Base-by-base conservation (phyloP, 30 jellyfish, hydroid and myxozoan genomes). In the Chrysaora quinquecirrha region DNA sequence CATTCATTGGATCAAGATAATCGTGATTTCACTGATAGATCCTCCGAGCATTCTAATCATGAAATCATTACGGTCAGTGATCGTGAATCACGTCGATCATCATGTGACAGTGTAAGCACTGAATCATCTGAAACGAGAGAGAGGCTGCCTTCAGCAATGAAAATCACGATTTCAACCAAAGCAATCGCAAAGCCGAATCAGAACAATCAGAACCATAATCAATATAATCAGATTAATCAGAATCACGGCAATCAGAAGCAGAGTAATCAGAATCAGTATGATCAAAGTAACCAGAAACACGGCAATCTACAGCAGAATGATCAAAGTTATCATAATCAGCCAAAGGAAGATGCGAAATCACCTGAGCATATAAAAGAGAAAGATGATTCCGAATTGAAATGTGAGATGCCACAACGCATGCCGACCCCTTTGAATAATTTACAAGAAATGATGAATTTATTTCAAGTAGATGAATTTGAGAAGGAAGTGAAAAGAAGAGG, bases 371-470 rank as follows among this genome's bases (percentile, higher is more conserved):
- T n/a, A n/a, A n/a, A n/a, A n/a, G n/a, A n/a, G n/a, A n/a, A n/a
- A n/a, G n/a, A n/a, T n/a, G n/a, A n/a, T n/a, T n/a, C n/a, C n/a
- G n/a, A n/a, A n/a, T n/a, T n/a, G n/a, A n/a, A n/a, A n/a, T n/a
- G n/a, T n/a, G 48, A 71, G 33, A 48, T 28, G 35, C 28, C n/a
- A 0, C 30, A 71, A 71, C 54, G 78, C 38, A 65, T n/a, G 52
- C 71, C 78, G 30, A n/a, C 70, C 38, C 71, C 78, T 3, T 70
- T 60, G 7, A 48, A 20, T n/a, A 38, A 62, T 35, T 22, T 77
- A 52, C 71, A 60, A 22, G 79, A 28, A 62, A 43, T 58, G 79
- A 77, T 77, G 79, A 73, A 46, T 16, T 24, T 77, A 71, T 30
- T 77, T 1, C 71, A 77, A 20, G 71, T 29, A 22, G 88, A 34